These are phyloP conservation scores for Harpagifer antarcticus DNA, from an alignment of 2,797 vertebrate species.

Conservation along the genomic window DNA sequence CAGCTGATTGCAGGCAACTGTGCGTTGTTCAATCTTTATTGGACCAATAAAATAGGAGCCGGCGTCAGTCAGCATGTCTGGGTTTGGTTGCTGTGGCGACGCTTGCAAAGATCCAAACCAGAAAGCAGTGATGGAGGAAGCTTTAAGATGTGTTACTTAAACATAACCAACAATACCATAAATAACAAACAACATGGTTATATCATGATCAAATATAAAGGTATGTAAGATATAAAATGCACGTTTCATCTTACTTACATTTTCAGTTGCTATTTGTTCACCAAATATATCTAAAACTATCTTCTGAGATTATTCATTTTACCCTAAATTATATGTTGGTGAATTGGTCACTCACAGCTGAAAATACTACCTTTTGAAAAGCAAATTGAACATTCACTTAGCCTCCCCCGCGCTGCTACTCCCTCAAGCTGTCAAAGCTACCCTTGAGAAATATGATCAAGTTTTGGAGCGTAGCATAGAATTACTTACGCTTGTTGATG, in stretches of 20 bases:
- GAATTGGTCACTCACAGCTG: constrained; percentile 8
- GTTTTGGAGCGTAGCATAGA: too few relatives aligned
- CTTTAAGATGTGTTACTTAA: constrained; percentile 5
- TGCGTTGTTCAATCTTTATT: constrained; percentile 62
- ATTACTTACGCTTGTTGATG: too few relatives aligned
- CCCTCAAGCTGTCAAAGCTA: too few relatives aligned
- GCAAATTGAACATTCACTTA: background rate
- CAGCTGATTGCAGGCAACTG: constrained; percentile 52
- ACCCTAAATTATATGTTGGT: background rate
- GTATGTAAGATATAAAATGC: too few relatives aligned
- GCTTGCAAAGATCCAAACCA: constrained; percentile 44
- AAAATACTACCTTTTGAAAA: constrained; percentile 33
- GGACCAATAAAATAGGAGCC: constrained; percentile 70
- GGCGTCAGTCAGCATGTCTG: constrained; percentile 58
- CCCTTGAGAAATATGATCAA: too few relatives aligned
- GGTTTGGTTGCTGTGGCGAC: constrained; percentile 67
- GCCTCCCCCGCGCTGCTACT: too few relatives aligned
- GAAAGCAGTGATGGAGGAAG: constrained; percentile 8
- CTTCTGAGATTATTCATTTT: background rate
- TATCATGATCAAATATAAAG: too few relatives aligned
- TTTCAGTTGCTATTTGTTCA: background rate
- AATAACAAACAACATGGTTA: too few relatives aligned
- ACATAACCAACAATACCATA: too few relatives aligned
- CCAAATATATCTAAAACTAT: background rate
- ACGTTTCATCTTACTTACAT: background rate